Evolutionary conservation across 2,113 vertebrate species (phyloP).

Genomic region (Trogon surrucura): DNA sequence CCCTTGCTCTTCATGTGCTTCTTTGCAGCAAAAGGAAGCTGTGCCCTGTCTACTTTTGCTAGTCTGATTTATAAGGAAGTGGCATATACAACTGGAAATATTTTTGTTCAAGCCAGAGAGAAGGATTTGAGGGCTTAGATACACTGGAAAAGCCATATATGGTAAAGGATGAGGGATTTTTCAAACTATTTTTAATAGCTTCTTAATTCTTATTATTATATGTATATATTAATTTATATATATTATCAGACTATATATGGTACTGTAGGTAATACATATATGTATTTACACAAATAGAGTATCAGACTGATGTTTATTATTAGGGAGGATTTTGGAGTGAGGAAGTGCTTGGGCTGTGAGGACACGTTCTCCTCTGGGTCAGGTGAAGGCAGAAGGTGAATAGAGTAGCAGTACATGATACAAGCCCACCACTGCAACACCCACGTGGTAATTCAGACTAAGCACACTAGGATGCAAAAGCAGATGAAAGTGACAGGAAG

Average conservation of each 20-base stretch:
- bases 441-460: neutral
- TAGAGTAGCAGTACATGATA: rapidly evolving
- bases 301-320: neutral
- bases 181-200: neutral
- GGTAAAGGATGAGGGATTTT: neutral
- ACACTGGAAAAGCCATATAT: neutral
- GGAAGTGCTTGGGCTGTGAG: neutral
- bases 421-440: neutral
- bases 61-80: slow-evolving; percentile 17
- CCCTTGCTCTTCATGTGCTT: neutral
- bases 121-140: neutral
- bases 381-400: neutral
- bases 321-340: neutral
- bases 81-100: neutral
- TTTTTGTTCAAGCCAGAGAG: neutral
- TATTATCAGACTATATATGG: neutral
- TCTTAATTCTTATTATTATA: neutral
- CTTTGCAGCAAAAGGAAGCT: neutral
- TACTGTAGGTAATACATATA: too few species aligned
- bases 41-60: neutral
- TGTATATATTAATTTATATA: neutral
- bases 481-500: neutral
- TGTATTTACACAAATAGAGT: neutral
- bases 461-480: neutral
- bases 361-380: too few species aligned